Base-by-base conservation (phyloP, 1,140 invertebrate genomes). In the Muscidifurax raptorellus region DNA sequence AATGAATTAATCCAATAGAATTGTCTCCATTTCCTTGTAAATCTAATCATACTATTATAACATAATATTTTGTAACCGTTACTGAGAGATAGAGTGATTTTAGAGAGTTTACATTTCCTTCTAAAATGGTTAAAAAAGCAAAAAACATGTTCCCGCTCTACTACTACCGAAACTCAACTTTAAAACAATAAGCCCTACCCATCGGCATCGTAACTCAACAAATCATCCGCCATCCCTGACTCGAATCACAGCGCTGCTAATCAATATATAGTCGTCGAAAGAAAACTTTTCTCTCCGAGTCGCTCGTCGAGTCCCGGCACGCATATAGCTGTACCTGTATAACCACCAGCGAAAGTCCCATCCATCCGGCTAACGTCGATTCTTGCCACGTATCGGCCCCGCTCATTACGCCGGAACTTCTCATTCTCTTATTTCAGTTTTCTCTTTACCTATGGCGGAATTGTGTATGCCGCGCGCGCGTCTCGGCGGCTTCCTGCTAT, bases 401-500 rank as follows among this genome's bases (percentile, higher is more conserved):
- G 81, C 85, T 88, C 87, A 85, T 88, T 88, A 88, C 82, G 67
- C 36, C n/a, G 28, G 36, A 80, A 80, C 30, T 80, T 30, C 27
- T 32, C 30, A 69, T 28, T 40, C 36, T 80, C 40, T 69, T 32
- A 28, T 47, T 80, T 36, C 78, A 30, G 44, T 47, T 40, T 66
- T 28, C 22, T 40, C 36, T 69, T 22, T 32, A 30, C 2, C 4
- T 27, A 72, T 30, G 71, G 28, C 28, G n/a, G 25, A 25, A 74
- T 75, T 82, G 5, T 6, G 87, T 87, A 89, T 90, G 87, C 89
- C 64, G 22, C 36, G 83, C 85, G 86, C 88, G 87, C 87, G 69
- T 86, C 82, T 83, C 75, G 82, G 27, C 85, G 84, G 87, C 86
- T 89, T 89, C 88, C 89, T 89, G 89, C 86, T 88, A 82, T 87